A percentile compares a stretch with the other conserved stretches of the same genome.
Evolutionary conservation across 2,888 invertebrate genomes (phyloP).

Genomic region (Nasonia oneida): DNA sequence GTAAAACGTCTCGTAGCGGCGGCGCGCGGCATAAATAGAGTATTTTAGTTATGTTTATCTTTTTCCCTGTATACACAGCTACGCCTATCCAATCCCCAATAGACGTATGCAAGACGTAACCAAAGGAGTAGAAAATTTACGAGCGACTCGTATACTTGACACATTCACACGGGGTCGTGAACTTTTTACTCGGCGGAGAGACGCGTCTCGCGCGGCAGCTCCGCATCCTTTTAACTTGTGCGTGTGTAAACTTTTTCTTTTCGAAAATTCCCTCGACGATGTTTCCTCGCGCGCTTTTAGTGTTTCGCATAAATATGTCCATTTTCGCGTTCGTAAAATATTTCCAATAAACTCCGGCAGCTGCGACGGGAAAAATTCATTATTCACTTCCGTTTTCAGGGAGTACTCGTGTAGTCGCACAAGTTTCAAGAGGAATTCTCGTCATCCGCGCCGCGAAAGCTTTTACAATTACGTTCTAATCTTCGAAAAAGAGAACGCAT

Average conservation of each 20-base stretch:
- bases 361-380: neutral
- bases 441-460: neutral
- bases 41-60: conserved; percentile 27
- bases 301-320: neutral
- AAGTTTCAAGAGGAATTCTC: no score
- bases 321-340: neutral
- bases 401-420: no score
- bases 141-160: conserved; percentile 45
- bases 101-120: conserved; percentile 36
- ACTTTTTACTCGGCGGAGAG: conserved; percentile 40
- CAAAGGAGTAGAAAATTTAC: conserved; percentile 49
- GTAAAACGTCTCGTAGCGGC: neutral
- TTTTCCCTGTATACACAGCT: neutral
- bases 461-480: neutral
- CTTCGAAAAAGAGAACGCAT: neutral
- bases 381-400: neutral
- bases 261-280: neutral
- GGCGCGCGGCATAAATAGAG: conserved; percentile 22
- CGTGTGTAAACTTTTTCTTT: neutral
- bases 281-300: neutral
- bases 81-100: conserved; percentile 17
- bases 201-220: neutral
- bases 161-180: conserved; percentile 41
- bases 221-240: neutral
- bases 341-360: neutral